Evolutionary conservation across 2,797 vertebrate species (phyloP), one percentile per base, ranked within the genome.

Genomic region (Lepus townsendii): DNA sequence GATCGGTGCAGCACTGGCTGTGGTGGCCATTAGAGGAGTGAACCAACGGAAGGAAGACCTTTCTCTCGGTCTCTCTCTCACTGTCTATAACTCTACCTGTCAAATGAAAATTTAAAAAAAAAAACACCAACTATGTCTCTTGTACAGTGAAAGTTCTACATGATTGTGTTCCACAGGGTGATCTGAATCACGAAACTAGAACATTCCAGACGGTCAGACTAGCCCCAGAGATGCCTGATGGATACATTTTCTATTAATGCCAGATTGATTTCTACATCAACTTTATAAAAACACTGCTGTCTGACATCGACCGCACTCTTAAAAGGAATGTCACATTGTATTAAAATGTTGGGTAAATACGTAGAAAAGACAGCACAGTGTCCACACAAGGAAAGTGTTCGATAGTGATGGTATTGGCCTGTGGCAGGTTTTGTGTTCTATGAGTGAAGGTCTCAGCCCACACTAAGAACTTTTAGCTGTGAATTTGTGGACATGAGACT

Each of bases 251-350:
- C 66, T 79, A 10, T 88, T 78, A 83, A 71, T 27, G 26, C 30
- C 68, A 24, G 83, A 20, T 35, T 68, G 57, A 69, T 87, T 92
- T 92, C 76, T 65, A 87, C 63, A 63, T 20, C 54, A 68, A 78
- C n/a, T 83, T 68, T 19, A 3, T 77, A 92, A 86, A 73, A 71
- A 82, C 72, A 11, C 2, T 54, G 57, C 19, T 82, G 7, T 72
- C 75, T 42, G 73, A 83, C n/a, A 63, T 13, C 73, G 32, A 73
- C 11, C 22, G 38, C 10, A 65, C 85, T 77, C 35, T 66, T 85
- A 17, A 24, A 89, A 42, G 4, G 14, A 26, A 47, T 26, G 26
- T 88, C 54, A 77, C 11, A 42, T 79, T 80, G 22, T 62, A 65
- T 62, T 75, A 22, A 60, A 62, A 62, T 30, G 9, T 42, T 62